Conservation (phyloP, 2,113 vertebrate species). For the Neotoma lepida region DNA sequence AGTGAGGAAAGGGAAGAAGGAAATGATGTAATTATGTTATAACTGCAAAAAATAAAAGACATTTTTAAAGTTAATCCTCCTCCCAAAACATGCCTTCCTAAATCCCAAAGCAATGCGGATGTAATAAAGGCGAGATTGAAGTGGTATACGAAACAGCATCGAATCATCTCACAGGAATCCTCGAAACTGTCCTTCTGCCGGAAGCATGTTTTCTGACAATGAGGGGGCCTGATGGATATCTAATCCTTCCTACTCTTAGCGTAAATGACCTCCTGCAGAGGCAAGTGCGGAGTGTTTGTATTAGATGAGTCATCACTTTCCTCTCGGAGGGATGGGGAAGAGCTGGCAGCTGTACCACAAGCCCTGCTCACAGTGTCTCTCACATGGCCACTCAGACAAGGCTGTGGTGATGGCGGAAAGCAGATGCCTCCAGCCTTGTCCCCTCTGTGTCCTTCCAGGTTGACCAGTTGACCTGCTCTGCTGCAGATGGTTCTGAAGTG, state of each 20-base stretch:
- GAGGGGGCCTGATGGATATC: too few relatives aligned
- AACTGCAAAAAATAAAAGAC: neutral
- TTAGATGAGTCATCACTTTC: too few relatives aligned
- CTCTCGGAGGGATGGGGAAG: neutral
- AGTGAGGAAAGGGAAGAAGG: neutral
- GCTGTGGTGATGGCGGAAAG: too few relatives aligned
- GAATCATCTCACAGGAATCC: neutral
- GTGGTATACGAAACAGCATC: rapidly evolving
- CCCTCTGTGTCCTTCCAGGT: neutral
- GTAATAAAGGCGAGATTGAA: neutral
- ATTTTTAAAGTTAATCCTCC: neutral
- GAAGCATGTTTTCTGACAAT: neutral
- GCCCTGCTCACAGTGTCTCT: neutral
- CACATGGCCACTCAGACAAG: rapidly evolving
- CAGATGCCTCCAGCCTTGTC: neutral
- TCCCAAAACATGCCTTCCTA: neutral
- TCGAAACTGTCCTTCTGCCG: rapidly evolving
- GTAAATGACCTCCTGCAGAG: neutral
- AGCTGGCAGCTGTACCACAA: neutral
- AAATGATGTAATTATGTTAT: neutral
- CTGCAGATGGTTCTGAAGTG: neutral
- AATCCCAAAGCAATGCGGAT: neutral
- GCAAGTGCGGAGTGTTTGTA: rapidly evolving
- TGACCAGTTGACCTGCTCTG: neutral
- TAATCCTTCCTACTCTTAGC: too few relatives aligned